phyloP scores from a whole-genome alignment of 2,888 invertebrate genomes.

The Acrocera orbiculus region DNA sequence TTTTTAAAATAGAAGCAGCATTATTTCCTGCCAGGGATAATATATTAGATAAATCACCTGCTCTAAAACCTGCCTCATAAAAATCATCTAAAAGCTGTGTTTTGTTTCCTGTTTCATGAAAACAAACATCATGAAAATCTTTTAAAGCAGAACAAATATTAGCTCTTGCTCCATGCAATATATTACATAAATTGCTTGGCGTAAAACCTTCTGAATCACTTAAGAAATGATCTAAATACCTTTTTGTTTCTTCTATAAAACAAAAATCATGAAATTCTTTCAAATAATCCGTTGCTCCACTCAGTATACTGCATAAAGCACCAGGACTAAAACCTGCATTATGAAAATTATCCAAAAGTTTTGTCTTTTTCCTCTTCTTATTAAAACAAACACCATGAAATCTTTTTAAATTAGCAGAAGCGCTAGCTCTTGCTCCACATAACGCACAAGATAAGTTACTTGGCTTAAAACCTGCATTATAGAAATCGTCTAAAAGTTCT shows the following conservation, averaged over 20 bases:
- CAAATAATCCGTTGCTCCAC: constrained; percentile 16
- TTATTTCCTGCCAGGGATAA: constrained; percentile 19
- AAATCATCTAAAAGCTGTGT: constrained; percentile 19
- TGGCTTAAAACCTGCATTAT: not conserved
- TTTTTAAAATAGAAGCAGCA: constrained; percentile 17
- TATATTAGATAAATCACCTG: constrained; percentile 18
- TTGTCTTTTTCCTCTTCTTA: constrained; percentile 11
- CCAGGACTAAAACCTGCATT: constrained; percentile 8
- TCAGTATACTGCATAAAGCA: constrained; percentile 18
- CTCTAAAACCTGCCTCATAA: constrained; percentile 2
- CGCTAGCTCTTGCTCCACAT: not conserved
- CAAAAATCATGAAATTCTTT: constrained; percentile 18
- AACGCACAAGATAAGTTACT: not conserved
- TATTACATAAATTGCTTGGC: constrained; percentile 16
- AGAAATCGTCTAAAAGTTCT: not conserved
- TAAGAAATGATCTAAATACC: constrained; percentile 15
- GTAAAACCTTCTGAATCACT: constrained; percentile 14
- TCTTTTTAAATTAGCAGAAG: not conserved
- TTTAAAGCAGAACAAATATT: constrained; percentile 20
- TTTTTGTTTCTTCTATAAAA: constrained; percentile 16
- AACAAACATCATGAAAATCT: constrained; percentile 18
- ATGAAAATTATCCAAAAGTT: constrained; percentile 16
- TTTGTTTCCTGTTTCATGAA: constrained; percentile 18
- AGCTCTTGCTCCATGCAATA: constrained; percentile 19
- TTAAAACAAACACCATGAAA: not conserved